Evolutionary conservation across 2,113 vertebrate species (phyloP).

Genomic region (Vombatus ursinus): DNA sequence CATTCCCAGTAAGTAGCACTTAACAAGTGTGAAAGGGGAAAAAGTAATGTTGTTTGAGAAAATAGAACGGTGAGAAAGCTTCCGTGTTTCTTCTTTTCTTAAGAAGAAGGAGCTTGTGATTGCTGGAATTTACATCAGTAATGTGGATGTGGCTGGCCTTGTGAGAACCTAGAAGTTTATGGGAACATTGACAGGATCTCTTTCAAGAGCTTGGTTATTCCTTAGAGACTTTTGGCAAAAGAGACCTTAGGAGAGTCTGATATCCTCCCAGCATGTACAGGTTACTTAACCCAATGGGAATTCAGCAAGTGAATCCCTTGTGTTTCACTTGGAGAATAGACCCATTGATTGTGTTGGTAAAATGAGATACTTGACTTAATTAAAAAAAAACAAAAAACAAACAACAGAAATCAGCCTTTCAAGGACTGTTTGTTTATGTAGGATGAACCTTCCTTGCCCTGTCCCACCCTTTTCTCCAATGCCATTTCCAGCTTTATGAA

Average conservation of each 20-base stretch:
- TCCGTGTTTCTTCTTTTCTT: slow-evolving; percentile 59
- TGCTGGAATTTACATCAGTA: slow-evolving; percentile 56
- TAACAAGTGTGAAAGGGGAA: slow-evolving; percentile 62
- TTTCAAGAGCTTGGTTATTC: background rate
- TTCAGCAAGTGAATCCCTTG: slow-evolving; percentile 57
- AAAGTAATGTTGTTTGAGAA: slow-evolving; percentile 68
- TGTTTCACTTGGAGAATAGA: slow-evolving; percentile 45
- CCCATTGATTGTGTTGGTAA: slow-evolving; percentile 55
- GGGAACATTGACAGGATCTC: background rate
- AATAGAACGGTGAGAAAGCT: slow-evolving; percentile 65
- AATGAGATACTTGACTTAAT: slow-evolving; percentile 46
- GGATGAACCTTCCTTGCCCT: slow-evolving; percentile 13
- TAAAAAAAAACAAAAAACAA: slow-evolving; percentile 62
- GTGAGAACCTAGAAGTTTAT: slow-evolving; percentile 56
- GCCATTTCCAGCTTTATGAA: background rate
- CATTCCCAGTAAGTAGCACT: slow-evolving; percentile 82
- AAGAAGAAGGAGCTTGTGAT: slow-evolving; percentile 48
- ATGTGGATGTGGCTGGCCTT: slow-evolving; percentile 38
- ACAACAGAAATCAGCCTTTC: slow-evolving; percentile 38
- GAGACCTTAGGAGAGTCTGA: background rate
- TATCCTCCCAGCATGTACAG: background rate
- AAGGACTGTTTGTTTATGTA: slow-evolving; percentile 50
- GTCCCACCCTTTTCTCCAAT: background rate
- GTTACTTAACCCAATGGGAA: slow-evolving; percentile 42
- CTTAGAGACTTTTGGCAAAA: background rate